Conservation (phyloP, 2,888 invertebrate genomes). For the Ornithoptera alexandrae region DNA sequence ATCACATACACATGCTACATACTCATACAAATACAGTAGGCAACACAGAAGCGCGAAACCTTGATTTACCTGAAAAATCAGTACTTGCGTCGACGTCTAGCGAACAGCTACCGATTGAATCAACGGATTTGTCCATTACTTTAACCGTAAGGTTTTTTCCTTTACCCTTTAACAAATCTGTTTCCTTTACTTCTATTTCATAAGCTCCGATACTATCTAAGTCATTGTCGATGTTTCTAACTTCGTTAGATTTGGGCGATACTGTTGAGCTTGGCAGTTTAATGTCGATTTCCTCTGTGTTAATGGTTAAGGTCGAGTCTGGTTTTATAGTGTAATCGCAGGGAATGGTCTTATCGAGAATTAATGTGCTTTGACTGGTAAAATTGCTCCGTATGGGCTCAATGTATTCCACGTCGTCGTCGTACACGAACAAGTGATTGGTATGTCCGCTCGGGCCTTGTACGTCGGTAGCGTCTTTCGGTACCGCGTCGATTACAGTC, state of each 20-base stretch:
- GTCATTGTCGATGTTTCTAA: constrained; percentile 50
- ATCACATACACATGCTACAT: constrained; percentile 41
- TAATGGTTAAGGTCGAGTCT: constrained; percentile 66
- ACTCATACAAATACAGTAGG: constrained; percentile 35
- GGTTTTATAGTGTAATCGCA: constrained; percentile 49
- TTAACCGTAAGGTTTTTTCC: constrained; percentile 69
- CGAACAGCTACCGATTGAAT: constrained; percentile 93
- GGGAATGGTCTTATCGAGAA: constrained; percentile 64
- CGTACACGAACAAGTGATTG: constrained; percentile 60
- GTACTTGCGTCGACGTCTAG: constrained; percentile 90
- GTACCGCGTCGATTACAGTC: constrained; percentile 69
- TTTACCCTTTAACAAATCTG: constrained; percentile 61
- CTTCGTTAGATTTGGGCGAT: constrained; percentile 63
- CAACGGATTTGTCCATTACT: constrained; percentile 87
- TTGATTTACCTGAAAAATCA: constrained; percentile 84
- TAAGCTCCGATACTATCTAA: constrained; percentile 71
- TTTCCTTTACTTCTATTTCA: constrained; percentile 72
- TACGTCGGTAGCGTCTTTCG: constrained; percentile 68
- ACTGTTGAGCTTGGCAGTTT: constrained; percentile 70
- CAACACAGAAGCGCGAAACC: constrained; percentile 33
- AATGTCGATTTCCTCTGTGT: constrained; percentile 72
- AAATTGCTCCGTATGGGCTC: constrained; percentile 75
- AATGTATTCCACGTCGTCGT: constrained; percentile 75
- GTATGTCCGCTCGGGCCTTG: constrained; percentile 69
- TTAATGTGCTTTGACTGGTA: constrained; percentile 73